phyloP scores from a whole-genome alignment of 2,888 invertebrate genomes.

The Stratiomys singularior region DNA sequence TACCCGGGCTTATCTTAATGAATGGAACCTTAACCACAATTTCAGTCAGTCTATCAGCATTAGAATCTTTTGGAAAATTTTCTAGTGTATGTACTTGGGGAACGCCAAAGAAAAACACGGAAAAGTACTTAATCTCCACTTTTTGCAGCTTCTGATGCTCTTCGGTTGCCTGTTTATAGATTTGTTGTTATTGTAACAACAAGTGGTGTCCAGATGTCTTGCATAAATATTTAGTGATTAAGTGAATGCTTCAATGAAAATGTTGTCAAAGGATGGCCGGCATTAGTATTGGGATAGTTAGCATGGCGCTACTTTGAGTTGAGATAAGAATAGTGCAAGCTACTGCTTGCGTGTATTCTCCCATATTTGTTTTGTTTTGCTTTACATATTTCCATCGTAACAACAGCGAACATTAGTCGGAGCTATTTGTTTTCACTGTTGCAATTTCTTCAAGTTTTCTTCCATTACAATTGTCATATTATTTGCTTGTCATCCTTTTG shows the following conservation, averaged over 20 bases:
- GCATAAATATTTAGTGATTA: slow-evolving; percentile 16
- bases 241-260: neutral
- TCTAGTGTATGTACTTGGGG: neutral
- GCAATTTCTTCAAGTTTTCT: slow-evolving; percentile 23
- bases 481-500: neutral
- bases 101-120: neutral
- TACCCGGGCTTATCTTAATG: neutral
- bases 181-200: neutral
- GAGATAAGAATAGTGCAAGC: neutral
- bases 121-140: neutral
- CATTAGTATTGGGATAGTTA: neutral
- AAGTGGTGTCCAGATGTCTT: slow-evolving; percentile 23
- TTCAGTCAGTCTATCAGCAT: neutral
- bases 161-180: too few relatives aligned
- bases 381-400: neutral
- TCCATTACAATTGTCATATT: neutral
- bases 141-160: too few relatives aligned
- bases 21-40: neutral
- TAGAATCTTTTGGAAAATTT: slow-evolving; percentile 3
- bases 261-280: slow-evolving; percentile 20
- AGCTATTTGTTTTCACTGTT: neutral
- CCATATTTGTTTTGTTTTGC: neutral
- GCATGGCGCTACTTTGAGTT: neutral
- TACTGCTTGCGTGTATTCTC: neutral
- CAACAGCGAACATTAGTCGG: neutral